These are phyloP conservation scores for Eciton burchellii DNA, from an alignment of 1,140 invertebrate genomes.

Conservation along the genomic window DNA sequence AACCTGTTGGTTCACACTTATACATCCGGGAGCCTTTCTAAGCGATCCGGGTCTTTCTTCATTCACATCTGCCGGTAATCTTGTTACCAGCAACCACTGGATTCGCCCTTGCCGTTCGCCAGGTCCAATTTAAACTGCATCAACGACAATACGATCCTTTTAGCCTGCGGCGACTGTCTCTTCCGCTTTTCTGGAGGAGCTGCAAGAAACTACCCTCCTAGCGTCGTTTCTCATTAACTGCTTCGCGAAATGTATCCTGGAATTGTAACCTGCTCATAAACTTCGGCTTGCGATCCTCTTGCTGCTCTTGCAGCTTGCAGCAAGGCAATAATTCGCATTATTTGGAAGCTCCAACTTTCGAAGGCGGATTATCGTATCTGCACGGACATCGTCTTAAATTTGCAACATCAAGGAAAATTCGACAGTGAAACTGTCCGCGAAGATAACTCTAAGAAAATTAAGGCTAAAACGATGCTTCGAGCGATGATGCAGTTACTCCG, in stretches of 20 bases:
- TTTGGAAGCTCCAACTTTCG: background rate
- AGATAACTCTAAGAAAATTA: background rate
- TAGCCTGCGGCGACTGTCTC: conserved; percentile 17
- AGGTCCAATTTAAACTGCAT: conserved; percentile 62
- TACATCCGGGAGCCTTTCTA: conserved; percentile 47
- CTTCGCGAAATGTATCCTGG: conserved; percentile 9
- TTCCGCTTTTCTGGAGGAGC: conserved; percentile 19
- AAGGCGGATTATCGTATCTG: background rate
- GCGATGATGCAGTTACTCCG: conserved; percentile 19
- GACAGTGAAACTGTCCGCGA: too few relatives aligned
- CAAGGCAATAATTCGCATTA: background rate
- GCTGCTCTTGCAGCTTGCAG: background rate
- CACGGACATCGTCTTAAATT: background rate
- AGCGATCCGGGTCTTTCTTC: background rate
- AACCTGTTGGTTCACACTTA: conserved; percentile 49
- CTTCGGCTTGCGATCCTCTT: conserved; percentile 4
- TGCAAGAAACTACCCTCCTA: conserved; percentile 24
- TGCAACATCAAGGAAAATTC: background rate
- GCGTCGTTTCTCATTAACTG: conserved; percentile 43
- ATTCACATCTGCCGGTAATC: conserved; percentile 30
- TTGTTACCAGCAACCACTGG: conserved; percentile 64
- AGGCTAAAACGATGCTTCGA: background rate
- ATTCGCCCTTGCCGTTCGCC: conserved; percentile 46
- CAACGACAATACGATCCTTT: conserved; percentile 32
- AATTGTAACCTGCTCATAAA: background rate